Evolutionary conservation across 2,797 vertebrate species (phyloP).

Genomic region (Hippopotamyrus pictus): DNA sequence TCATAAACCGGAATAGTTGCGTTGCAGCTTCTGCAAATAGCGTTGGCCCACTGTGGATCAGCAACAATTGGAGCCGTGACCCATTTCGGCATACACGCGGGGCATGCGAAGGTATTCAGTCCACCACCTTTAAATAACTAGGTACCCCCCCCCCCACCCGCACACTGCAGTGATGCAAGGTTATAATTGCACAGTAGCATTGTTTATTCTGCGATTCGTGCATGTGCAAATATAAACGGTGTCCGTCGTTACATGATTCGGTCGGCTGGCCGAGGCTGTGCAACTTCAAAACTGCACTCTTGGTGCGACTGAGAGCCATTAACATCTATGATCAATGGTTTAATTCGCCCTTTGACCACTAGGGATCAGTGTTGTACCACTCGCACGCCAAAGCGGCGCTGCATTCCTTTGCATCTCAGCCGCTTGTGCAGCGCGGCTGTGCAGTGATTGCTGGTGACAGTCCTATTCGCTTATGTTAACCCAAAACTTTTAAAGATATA

Average conservation of each 20-base stretch:
- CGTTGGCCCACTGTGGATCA: slow-evolving; percentile 36
- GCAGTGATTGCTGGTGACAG: background rate
- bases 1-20: slow-evolving; percentile 43
- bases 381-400: background rate
- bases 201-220: background rate
- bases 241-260: background rate
- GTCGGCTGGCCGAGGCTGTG: background rate
- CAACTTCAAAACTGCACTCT: background rate
- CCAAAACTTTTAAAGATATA: background rate
- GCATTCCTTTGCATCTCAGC: slow-evolving; percentile 52
- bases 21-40: slow-evolving; percentile 36
- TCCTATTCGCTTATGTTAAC: background rate
- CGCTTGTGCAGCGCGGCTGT: background rate
- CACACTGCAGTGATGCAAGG: background rate
- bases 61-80: slow-evolving; percentile 30
- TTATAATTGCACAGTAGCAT: background rate
- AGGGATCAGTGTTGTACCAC: slow-evolving; percentile 58
- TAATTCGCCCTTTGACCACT: slow-evolving; percentile 23
- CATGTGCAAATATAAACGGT: background rate
- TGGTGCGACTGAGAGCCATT: background rate
- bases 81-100: too few species aligned
- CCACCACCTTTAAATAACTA: background rate
- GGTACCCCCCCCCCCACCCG: background rate
- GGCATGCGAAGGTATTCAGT: background rate
- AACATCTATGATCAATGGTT: background rate